Conservation (phyloP, 2,797 vertebrate genomes). For the Rhinatrema bivittatum region DNA sequence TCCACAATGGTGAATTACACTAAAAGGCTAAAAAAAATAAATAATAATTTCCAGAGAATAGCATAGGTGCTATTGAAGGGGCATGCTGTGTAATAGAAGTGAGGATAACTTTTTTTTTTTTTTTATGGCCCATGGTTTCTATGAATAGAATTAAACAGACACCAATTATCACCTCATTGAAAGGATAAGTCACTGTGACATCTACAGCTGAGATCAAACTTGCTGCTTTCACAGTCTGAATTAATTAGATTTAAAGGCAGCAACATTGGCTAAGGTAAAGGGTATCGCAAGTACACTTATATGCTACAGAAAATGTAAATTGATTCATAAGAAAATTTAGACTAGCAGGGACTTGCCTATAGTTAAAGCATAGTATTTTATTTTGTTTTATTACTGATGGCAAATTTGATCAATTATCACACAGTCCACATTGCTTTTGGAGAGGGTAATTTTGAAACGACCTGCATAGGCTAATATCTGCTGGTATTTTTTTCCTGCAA, state of each 20-base stretch:
- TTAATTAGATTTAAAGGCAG: conserved; percentile 28
- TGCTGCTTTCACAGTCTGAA: conserved; percentile 30
- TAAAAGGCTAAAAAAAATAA: conserved; percentile 9
- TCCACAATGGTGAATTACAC: conserved; percentile 4
- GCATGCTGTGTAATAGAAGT: conserved; percentile 9
- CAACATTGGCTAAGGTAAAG: conserved; percentile 18
- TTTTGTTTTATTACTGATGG: too few relatives aligned
- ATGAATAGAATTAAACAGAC: conserved; percentile 30
- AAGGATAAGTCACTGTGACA: conserved; percentile 31
- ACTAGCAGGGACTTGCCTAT: too few relatives aligned
- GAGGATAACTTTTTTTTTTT: conserved; percentile 25
- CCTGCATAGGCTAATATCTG: too few relatives aligned
- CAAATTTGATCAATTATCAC: too few relatives aligned
- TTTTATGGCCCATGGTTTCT: conserved; percentile 11
- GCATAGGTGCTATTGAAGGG: conserved; percentile 12
- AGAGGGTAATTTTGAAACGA: too few relatives aligned
- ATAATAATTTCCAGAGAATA: conserved; percentile 2
- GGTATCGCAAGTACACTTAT: conserved; percentile 12
- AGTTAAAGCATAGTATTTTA: too few relatives aligned
- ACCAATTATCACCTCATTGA: conserved; percentile 31
- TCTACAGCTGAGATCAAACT: conserved; percentile 31
- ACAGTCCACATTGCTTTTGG: too few relatives aligned
- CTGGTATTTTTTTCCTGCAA: too few relatives aligned
- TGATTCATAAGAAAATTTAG: too few relatives aligned
- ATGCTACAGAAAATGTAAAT: too few relatives aligned